phyloP scores from a whole-genome alignment of 1,140 invertebrate species.

The Platyscapa corneri region DNA sequence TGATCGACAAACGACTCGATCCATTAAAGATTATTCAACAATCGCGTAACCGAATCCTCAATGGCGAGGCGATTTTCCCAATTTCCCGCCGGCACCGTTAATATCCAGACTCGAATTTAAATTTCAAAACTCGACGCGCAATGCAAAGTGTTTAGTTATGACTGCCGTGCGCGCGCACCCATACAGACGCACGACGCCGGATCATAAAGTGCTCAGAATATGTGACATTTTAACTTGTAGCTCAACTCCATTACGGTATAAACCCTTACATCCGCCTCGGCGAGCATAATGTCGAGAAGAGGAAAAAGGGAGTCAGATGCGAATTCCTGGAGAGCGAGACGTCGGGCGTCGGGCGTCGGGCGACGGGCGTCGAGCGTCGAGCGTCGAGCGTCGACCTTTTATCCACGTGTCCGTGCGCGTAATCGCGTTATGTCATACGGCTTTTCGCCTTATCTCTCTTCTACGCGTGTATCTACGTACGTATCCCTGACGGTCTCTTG shows the following conservation, averaged over 20 bases:
- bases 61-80: too few relatives aligned
- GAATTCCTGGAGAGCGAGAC: neutral
- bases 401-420: slow-evolving; percentile 35
- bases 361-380: neutral
- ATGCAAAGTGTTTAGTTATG: too few relatives aligned
- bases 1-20: too few relatives aligned
- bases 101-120: too few relatives aligned
- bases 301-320: neutral
- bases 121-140: too few relatives aligned
- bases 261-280: neutral
- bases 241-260: too few relatives aligned
- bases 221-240: neutral
- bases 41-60: too few relatives aligned
- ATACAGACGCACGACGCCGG: too few relatives aligned
- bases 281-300: neutral
- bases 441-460: neutral
- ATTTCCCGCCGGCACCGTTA: too few relatives aligned
- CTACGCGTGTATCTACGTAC: neutral
- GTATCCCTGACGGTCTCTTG: slow-evolving; percentile 19
- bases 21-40: too few relatives aligned
- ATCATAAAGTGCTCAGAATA: neutral
- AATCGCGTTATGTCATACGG: slow-evolving; percentile 48
- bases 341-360: neutral
- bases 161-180: too few relatives aligned
- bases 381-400: slow-evolving; percentile 28